Percentiles rank a stretch among this genome's conserved stretches.
These are phyloP conservation scores for Xenopus borealis DNA, from an alignment of 2,113 vertebrate genomes.

Conservation along the genomic window DNA sequence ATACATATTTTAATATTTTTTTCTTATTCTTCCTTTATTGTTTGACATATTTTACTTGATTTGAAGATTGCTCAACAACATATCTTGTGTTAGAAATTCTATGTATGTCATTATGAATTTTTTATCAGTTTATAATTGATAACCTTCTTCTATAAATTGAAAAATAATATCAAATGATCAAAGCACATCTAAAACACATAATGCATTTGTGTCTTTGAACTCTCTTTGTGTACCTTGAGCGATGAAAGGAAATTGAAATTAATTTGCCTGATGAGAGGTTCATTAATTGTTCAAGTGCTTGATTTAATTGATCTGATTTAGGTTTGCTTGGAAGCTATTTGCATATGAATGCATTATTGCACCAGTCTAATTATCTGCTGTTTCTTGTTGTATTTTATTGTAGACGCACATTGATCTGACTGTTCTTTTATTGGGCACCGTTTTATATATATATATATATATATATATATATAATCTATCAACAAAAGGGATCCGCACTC, in stretches of 20 bases:
- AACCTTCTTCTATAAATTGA: conserved; percentile 12
- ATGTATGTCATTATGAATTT: background rate
- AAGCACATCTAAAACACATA: conserved; percentile 45
- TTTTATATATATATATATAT: no score
- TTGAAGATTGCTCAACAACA: no score
- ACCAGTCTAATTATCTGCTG: conserved; percentile 17
- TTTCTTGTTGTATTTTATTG: conserved; percentile 3
- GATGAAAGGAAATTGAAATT: conserved; percentile 43
- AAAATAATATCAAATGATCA: conserved; percentile 45
- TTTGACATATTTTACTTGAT: no score
- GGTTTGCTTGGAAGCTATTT: conserved; percentile 38
- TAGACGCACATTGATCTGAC: background rate
- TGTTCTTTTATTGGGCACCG: conserved; percentile 2
- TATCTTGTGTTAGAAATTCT: no score
- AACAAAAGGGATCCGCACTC: no score
- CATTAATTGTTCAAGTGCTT: conserved; percentile 32
- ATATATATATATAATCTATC: no score
- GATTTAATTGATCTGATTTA: conserved; percentile 27
- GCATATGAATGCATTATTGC: conserved; percentile 35
- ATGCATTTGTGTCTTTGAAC: conserved; percentile 47
- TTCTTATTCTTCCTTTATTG: no score
- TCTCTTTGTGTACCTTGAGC: conserved; percentile 43
- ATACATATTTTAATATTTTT: conserved; percentile 4
- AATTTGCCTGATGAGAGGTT: conserved; percentile 44
- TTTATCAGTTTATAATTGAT: conserved; percentile 9